Percentiles rank a stretch among this genome's conserved stretches.
These are phyloP conservation scores for Lepilemur septentrionalis DNA, from an alignment of 2,797 vertebrate species.

Conservation along the genomic window DNA sequence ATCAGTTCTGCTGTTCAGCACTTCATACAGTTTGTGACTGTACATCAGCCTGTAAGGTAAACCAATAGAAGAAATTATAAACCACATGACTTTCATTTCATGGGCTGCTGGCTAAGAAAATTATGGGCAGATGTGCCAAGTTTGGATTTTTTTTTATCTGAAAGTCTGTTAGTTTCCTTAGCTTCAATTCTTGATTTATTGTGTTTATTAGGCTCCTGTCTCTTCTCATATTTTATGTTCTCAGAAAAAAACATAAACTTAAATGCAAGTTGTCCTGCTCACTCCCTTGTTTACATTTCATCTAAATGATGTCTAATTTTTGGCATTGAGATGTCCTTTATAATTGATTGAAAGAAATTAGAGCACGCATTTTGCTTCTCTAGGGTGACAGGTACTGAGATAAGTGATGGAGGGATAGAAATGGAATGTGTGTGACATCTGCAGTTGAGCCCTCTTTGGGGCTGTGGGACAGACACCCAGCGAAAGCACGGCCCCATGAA, in stretches of 20 bases:
- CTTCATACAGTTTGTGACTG: not conserved
- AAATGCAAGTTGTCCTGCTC: not conserved
- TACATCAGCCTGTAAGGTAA: not conserved
- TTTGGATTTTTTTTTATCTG: not conserved
- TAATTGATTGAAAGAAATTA: not conserved
- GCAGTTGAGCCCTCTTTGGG: accelerated
- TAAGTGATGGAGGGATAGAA: not conserved
- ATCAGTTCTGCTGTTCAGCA: not conserved
- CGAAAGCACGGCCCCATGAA: accelerated
- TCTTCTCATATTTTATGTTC: not conserved
- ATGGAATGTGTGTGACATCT: not conserved
- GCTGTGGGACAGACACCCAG: not conserved
- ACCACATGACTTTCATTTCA: conserved; percentile 31
- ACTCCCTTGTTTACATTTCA: not conserved
- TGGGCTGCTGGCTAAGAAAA: conserved; percentile 13
- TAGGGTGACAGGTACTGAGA: not conserved
- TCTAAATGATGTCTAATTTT: not conserved
- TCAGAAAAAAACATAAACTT: not conserved
- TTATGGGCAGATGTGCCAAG: not conserved
- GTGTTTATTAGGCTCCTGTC: not conserved
- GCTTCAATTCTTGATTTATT: not conserved
- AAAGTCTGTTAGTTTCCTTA: not conserved
- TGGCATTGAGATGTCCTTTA: not conserved
- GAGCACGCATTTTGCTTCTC: not conserved
- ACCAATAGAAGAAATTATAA: conserved; percentile 21